Conservation (phyloP, 2,888 invertebrate genomes). For the Chouioia cunea region DNA sequence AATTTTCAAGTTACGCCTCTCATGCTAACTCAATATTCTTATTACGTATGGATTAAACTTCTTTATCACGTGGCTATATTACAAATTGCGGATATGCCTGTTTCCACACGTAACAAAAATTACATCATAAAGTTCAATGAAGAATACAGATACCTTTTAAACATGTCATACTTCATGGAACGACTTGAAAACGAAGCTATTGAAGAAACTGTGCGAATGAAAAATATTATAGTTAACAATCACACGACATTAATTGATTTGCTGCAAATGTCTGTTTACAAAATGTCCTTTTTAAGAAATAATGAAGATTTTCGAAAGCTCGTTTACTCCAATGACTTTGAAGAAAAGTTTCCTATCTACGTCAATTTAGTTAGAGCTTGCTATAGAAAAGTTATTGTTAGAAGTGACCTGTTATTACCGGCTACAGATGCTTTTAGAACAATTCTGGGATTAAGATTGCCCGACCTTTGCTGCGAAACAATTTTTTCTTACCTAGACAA, state of each 20-base stretch:
- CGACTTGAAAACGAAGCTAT: background rate
- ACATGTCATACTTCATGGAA: too few relatives aligned
- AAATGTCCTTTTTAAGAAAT: background rate
- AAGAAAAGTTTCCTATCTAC: background rate
- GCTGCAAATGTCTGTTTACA: background rate
- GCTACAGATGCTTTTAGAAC: background rate
- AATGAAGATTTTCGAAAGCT: background rate
- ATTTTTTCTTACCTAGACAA: conserved; percentile 5
- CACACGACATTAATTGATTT: background rate
- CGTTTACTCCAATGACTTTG: background rate
- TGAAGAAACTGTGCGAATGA: background rate
- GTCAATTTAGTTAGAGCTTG: background rate
- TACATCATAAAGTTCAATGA: conserved; percentile 13
- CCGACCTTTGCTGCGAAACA: background rate
- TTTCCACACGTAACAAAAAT: background rate
- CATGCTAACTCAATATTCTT: too few relatives aligned
- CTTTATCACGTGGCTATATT: background rate
- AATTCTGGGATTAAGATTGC: background rate
- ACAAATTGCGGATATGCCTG: background rate
- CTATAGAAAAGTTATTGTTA: background rate
- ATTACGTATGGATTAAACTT: background rate
- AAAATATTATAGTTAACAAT: background rate
- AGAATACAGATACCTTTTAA: too few relatives aligned
- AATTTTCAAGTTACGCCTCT: background rate
- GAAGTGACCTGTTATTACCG: background rate